These are phyloP conservation scores for Psittacus erithacus DNA, from an alignment of 2,113 vertebrate genomes.

Conservation along the genomic window DNA sequence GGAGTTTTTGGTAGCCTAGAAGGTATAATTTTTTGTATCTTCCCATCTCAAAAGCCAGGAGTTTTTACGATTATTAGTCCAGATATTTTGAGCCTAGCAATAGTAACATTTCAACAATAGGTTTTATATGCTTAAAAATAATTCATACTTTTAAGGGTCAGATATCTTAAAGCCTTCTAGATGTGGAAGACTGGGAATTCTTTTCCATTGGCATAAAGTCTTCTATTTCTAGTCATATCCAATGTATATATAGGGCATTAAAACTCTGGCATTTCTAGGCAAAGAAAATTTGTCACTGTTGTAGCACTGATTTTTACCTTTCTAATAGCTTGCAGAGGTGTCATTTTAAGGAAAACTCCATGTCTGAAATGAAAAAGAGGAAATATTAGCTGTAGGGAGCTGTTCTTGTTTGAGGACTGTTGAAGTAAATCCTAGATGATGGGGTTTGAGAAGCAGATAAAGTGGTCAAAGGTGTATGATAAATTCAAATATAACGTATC, in stretches of 20 bases:
- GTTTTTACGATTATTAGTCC: neutral
- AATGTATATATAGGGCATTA: constrained; percentile 1
- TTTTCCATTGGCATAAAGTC: neutral
- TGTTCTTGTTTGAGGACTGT: neutral
- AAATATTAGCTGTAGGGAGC: neutral
- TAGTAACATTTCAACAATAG: constrained; percentile 24
- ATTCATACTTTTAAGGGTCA: neutral
- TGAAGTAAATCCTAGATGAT: constrained; percentile 1
- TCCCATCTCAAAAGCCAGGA: neutral
- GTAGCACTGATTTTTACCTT: constrained; percentile 16
- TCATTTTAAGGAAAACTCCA: constrained; percentile 23
- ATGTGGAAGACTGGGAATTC: neutral
- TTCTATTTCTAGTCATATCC: constrained; percentile 9
- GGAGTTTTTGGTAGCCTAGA: neutral
- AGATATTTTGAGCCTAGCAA: neutral
- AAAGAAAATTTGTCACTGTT: constrained; percentile 39
- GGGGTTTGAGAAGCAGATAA: neutral
- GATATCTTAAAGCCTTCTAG: neutral
- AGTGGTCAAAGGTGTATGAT: neutral
- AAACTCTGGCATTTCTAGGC: constrained; percentile 35
- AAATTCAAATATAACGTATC: neutral
- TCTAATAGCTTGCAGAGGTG: constrained; percentile 10
- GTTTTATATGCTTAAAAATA: constrained; percentile 25
- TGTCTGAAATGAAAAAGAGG: constrained; percentile 22
- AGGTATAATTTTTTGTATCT: neutral